phyloP scores from a whole-genome alignment of 2,888 invertebrate species.

The Clepsis dumicolana region DNA sequence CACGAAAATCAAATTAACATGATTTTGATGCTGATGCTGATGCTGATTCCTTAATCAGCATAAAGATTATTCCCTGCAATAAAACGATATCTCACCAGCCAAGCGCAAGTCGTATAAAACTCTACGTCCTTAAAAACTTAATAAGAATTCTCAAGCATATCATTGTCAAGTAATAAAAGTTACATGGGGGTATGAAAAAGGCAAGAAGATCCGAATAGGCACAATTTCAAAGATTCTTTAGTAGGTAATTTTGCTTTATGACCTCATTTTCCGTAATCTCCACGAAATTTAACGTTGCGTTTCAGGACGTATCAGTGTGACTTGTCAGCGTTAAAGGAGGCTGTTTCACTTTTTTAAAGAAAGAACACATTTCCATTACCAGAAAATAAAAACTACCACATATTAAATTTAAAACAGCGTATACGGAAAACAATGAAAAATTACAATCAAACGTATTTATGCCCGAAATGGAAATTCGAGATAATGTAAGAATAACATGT shows the following conservation, averaged over 20 bases:
- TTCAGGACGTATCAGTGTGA: conserved; percentile 51
- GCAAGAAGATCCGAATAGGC: conserved; percentile 46
- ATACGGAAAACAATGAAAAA: too few relatives aligned
- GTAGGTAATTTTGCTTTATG: conserved; percentile 63
- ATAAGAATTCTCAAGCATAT: conserved; percentile 38
- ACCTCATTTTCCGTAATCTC: conserved; percentile 62
- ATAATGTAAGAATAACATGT: too few relatives aligned
- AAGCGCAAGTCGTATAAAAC: conserved; percentile 3
- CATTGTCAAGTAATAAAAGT: conserved; percentile 39
- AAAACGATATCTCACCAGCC: conserved; percentile 1
- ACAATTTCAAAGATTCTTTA: conserved; percentile 51
- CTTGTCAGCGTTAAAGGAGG: conserved; percentile 42
- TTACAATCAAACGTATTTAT: too few relatives aligned
- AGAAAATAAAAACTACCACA: too few relatives aligned
- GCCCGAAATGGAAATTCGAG: too few relatives aligned
- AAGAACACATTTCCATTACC: too few relatives aligned
- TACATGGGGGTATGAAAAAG: conserved; percentile 34
- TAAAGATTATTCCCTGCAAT: neutral
- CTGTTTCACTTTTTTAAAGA: neutral
- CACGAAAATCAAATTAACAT: too few relatives aligned
- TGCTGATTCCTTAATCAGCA: too few relatives aligned
- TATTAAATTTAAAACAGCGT: too few relatives aligned
- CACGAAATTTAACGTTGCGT: conserved; percentile 61
- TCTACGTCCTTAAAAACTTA: conserved; percentile 25
- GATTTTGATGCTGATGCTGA: too few relatives aligned